Evolutionary conservation across 2,113 vertebrate genomes (phyloP), one percentile per base, ranked within the genome.

Genomic region (Notarius quadriscutis): DNA sequence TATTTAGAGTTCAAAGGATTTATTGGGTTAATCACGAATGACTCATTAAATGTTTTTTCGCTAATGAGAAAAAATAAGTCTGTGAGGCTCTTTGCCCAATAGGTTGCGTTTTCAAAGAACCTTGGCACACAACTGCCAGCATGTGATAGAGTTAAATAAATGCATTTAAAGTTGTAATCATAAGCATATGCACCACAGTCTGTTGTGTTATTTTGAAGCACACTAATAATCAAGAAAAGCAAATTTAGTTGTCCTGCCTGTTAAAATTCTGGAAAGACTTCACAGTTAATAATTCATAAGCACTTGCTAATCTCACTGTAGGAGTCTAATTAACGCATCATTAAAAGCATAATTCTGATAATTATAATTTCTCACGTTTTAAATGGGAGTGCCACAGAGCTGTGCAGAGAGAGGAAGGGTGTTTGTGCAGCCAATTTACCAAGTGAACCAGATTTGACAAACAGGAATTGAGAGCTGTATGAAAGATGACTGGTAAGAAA

Each of bases 331-430:
- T 96, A 96, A 96, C 95, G 95, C 95, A 95, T 96, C 95, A 96
- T 96, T 96, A 96, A 96, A 96, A 96, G 94, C 96, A 96, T 96
- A 96, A 96, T 96, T 96, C 95, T 94, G 95, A 96, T 96, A 95
- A 96, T 96, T 96, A 96, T 95, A 96, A 96, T 96, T 96, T 96
- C 95, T 95, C 96, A 96, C 96, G 93, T 96, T 96, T 96, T 95
- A 95, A 96, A 96, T 95, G 95, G 92, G 93, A 93, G 91, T 87
- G 91, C 91, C 89, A 92, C 91, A 93, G 94, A 94, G 94, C 91
- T 90, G 92, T 89, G 93, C 91, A 92, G 91, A 93, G 91, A 93
- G 91, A 92, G 92, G 90, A 93, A 93, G 91, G 93, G 92, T 93
- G 94, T 95, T 92, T 95, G 92, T 92, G 89, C 93, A 95, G 93